Conservation (phyloP, 1,140 invertebrate species). For the Cyphomyrmex costatus region DNA sequence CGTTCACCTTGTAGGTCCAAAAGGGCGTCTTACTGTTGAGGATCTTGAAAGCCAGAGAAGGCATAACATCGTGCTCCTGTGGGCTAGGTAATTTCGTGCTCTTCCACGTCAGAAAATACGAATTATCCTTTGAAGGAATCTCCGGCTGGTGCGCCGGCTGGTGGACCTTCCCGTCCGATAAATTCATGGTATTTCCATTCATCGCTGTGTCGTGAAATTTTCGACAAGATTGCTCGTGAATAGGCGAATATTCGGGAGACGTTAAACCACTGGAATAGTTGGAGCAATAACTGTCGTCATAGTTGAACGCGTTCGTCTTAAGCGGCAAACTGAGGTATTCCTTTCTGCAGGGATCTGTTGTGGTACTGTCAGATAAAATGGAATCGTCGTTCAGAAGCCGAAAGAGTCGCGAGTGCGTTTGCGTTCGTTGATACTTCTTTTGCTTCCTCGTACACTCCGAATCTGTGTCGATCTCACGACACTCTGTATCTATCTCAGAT, state of each 20-base stretch:
- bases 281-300: slow-evolving; percentile 77
- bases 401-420: slow-evolving; percentile 91
- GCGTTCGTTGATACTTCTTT: slow-evolving; percentile 89
- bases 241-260: slow-evolving; percentile 82
- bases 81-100: slow-evolving; percentile 79
- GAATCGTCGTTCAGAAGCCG: slow-evolving; percentile 89
- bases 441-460: slow-evolving; percentile 89
- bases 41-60: slow-evolving; percentile 86
- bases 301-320: slow-evolving; percentile 70
- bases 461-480: slow-evolving; percentile 88
- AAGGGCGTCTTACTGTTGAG: slow-evolving; percentile 77
- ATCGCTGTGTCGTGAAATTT: slow-evolving; percentile 67
- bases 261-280: slow-evolving; percentile 79
- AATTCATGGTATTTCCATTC: slow-evolving; percentile 78
- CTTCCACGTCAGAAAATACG: slow-evolving; percentile 89
- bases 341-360: slow-evolving; percentile 65
- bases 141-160: slow-evolving; percentile 73
- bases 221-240: slow-evolving; percentile 75
- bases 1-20: slow-evolving; percentile 82
- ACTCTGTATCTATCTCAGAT: slow-evolving; percentile 88
- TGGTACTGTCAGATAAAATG: slow-evolving; percentile 75
- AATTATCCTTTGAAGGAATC: slow-evolving; percentile 85
- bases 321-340: slow-evolving; percentile 75
- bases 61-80: slow-evolving; percentile 84
- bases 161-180: slow-evolving; percentile 78